phyloP scores from a whole-genome alignment of 2,113 vertebrate species.

The Gasterosteus nipponicus region DNA sequence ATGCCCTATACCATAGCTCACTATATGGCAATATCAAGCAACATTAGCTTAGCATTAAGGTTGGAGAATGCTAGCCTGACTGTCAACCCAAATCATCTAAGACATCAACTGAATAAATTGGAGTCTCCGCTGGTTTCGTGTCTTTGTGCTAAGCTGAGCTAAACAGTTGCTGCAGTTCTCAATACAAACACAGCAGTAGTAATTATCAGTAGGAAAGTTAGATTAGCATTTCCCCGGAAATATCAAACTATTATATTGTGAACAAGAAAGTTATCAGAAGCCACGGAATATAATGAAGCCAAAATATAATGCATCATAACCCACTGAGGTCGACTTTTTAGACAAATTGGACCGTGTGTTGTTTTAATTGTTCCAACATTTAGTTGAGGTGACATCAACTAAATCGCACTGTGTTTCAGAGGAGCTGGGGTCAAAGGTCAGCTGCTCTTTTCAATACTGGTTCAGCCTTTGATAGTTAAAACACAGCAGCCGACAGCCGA shows the following conservation, averaged over 20 bases:
- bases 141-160: background rate
- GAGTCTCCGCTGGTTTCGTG: background rate
- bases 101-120: background rate
- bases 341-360: background rate
- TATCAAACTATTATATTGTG: background rate
- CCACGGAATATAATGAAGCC: background rate
- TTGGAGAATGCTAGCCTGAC: background rate
- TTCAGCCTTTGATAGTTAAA: constrained; percentile 9
- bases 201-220: background rate
- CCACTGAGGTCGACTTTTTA: background rate
- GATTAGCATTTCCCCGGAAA: background rate
- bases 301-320: background rate
- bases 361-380: constrained; percentile 9
- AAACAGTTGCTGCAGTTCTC: background rate
- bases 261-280: background rate
- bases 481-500: constrained; percentile 16
- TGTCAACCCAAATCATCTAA: background rate
- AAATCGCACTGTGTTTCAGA: constrained; percentile 20
- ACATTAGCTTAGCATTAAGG: background rate
- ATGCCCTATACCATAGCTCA: background rate
- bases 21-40: background rate
- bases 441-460: constrained; percentile 5
- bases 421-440: constrained; percentile 31
- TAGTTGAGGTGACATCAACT: constrained; percentile 3
- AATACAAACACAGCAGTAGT: background rate